Evolutionary conservation across 2,888 invertebrate genomes (phyloP).

Genomic region (Clunio marinus): DNA sequence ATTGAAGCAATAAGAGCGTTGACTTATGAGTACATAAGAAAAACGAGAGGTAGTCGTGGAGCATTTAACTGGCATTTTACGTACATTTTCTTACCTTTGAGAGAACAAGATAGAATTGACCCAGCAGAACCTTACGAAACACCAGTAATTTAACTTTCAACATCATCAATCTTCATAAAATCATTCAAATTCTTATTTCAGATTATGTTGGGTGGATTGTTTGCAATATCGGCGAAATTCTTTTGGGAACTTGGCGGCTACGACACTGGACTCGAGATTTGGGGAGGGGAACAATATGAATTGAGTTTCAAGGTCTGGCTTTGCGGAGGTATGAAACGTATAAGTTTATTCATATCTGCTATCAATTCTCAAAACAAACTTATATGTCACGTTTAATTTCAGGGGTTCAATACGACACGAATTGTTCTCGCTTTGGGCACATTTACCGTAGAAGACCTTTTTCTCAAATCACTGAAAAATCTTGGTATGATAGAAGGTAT

Average conservation of each 20-base stretch:
- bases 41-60: not conserved
- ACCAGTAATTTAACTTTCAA: conserved; percentile 54
- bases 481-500: not conserved
- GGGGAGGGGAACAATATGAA: too few species aligned
- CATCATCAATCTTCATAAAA: too few species aligned
- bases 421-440: not conserved
- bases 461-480: not conserved
- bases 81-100: conserved; percentile 58
- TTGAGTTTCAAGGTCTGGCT: not conserved
- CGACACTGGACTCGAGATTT: too few species aligned
- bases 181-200: too few species aligned
- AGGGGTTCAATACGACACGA: not conserved
- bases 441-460: not conserved
- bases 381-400: too few species aligned
- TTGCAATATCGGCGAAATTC: too few species aligned
- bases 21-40: not conserved
- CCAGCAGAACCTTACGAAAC: conserved; percentile 55
- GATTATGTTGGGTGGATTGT: not conserved
- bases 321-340: not conserved
- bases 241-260: too few species aligned
- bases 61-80: conserved; percentile 12
- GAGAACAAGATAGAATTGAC: conserved; percentile 44
- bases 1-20: conserved; percentile 80
- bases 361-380: too few species aligned
- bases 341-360: not conserved